These are phyloP conservation scores for Bruchidius siliquastri DNA, from an alignment of 2,888 invertebrate species.

Conservation along the genomic window DNA sequence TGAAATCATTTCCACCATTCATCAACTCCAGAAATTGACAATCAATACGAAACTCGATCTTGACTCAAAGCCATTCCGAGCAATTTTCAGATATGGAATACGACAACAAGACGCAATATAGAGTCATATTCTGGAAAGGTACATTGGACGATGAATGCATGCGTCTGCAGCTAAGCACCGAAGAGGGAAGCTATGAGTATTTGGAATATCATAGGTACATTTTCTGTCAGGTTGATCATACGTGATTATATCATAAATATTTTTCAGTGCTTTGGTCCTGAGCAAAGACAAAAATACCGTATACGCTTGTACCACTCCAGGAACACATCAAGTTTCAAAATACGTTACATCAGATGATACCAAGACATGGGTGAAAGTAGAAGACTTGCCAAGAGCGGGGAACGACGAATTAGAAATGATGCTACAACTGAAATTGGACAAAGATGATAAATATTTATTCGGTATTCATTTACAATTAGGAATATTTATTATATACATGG, in stretches of 20 bases:
- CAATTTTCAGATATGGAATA: conserved; percentile 62
- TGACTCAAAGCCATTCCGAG: background rate
- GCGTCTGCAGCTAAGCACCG: conserved; percentile 38
- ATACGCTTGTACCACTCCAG: conserved; percentile 66
- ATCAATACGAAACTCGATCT: too few relatives aligned
- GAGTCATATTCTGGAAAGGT: conserved; percentile 77
- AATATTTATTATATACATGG: background rate
- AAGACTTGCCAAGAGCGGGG: conserved; percentile 60
- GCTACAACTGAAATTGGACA: conserved; percentile 78
- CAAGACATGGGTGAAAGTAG: conserved; percentile 58
- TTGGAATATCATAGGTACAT: conserved; percentile 28
- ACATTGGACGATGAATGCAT: conserved; percentile 71
- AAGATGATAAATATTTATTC: conserved; percentile 73
- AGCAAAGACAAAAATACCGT: conserved; percentile 62
- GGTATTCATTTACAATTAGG: conserved; percentile 49
- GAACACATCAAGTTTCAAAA: conserved; percentile 54
- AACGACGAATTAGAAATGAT: conserved; percentile 72
- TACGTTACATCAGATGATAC: conserved; percentile 47
- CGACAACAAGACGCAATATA: conserved; percentile 61
- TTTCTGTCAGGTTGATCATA: background rate
- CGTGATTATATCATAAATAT: conserved; percentile 10
- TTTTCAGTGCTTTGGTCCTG: conserved; percentile 61
- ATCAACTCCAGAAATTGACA: too few relatives aligned
- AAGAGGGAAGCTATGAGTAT: conserved; percentile 23
- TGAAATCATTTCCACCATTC: too few relatives aligned